Percentiles rank a stretch among this genome's conserved stretches.
phyloP scores from a whole-genome alignment of 2,888 invertebrate genomes.

The Julus scandinavius region DNA sequence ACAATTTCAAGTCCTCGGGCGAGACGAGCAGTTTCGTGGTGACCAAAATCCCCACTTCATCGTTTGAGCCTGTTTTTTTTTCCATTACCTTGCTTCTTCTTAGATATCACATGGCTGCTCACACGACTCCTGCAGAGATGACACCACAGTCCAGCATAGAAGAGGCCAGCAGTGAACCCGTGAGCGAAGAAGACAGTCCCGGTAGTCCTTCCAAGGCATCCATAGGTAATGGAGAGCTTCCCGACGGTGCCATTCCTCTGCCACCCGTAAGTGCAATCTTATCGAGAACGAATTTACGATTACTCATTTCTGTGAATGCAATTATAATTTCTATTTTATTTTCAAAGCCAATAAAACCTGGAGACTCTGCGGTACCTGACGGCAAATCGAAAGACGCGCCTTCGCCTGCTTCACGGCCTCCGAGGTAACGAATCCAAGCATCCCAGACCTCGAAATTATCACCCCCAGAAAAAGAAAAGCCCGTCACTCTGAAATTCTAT shows the following conservation, averaged over 20 bases:
- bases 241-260: constrained; percentile 55
- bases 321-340: not conserved
- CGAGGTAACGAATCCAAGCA: not conserved
- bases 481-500: too few species aligned
- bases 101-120: constrained; percentile 58
- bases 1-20: too few species aligned
- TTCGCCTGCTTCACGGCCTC: not conserved
- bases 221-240: constrained; percentile 57
- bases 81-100: not conserved
- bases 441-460: too few species aligned
- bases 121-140: constrained; percentile 55
- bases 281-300: not conserved
- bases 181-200: constrained; percentile 57
- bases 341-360: not conserved
- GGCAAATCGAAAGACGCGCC: not conserved
- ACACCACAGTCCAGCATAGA: constrained; percentile 58
- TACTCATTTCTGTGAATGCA: not conserved
- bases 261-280: constrained; percentile 20
- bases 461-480: too few species aligned
- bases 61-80: too few species aligned
- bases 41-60: too few species aligned
- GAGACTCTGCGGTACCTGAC: not conserved
- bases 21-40: too few species aligned
- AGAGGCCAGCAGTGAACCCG: constrained; percentile 56
- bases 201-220: constrained; percentile 52